Base-by-base conservation (phyloP, 2,113 vertebrate genomes). In the Clarias magur region DNA sequence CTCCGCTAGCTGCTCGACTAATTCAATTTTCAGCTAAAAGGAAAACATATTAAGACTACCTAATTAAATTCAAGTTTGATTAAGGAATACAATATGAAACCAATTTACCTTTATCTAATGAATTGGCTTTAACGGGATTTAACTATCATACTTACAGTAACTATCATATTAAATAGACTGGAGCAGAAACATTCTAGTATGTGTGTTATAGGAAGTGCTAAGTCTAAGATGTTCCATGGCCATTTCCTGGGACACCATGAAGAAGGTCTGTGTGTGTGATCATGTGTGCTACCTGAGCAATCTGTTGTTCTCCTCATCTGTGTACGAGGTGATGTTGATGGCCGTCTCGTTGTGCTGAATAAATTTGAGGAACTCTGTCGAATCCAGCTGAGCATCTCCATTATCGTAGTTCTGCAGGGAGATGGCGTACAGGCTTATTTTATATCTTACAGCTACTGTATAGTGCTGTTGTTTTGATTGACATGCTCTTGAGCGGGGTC, bases 281-380 rank as follows among this genome's bases (percentile, higher is more conserved):
- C 70, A 57, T 38, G 16, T 42, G 42, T 75, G 11, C 80, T 84
- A 98, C 98, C 97, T 96, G 84, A 98, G 96, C 72, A 99, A 93
- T 82, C 93, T 94, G 94, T 97, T 97, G 59, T 95, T 96, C 89
- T 97, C 97, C 92, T 96, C 93, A 82, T 96, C 94, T 7, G 94
- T 59, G 0, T 96, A 97, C 56, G 95, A 95, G 1, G 95, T 96
- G 92, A 98, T 94, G 88, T 98, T 98, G 87, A 98, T 91, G 8
- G 96, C 95, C 0, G 96, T 96, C 87, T 98, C 96, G 13, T 98
- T 97, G 88, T 98, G 98, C 87, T 97, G 97, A 92, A 99, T 95
- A 91, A 99, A 98, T 62, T 94, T 96, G 82, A 98, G 93, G 89
- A 99, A 96, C 90, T 99, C 98, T 0, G 92, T 94, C 56, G 97